Evolutionary conservation across 2,113 vertebrate species (phyloP), one percentile per base, ranked within the genome.

Genomic region (Rafetus swinhoei): DNA sequence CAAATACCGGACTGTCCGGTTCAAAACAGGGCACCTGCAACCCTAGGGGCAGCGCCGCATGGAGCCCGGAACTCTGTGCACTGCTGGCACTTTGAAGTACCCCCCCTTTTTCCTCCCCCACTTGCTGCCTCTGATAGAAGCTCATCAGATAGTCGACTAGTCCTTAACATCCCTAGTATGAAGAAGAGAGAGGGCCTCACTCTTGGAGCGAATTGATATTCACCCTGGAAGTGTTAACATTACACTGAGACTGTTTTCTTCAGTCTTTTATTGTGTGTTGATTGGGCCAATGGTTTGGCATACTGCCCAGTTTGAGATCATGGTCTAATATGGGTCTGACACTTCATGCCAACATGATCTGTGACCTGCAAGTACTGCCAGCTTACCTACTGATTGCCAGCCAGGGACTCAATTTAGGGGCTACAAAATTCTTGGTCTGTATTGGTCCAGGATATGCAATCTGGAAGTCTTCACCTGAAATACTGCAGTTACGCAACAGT

Each of bases 241-340:
- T 60, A 81, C 29, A 29, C 6, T 39, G 9, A 15, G n/a, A 69
- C 53, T 55, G 22, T n/a, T 19, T 16, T 81, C 21, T 1, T 0
- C 21, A 8, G 19, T 29, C 19, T 16, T 92, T 57, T 39, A 50
- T 1, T 1, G 0, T 0, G 1, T 24, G n/a, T 72, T 72, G 16
- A 69, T 62, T 74, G 27, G 57, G 25, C 54, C 74, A 19, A 90
- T 50, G 0, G 1, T 9, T 7, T 90, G 60, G 12, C 69, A 12
- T 24, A 55, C 65, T 79, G 24, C 87, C 65, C 4, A 83, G 39
- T 29, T 11, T 54, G 72, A 79, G n/a, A 57, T 55, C 35, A 39
- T 1, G 2, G 45, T 45, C 74, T 53, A 53, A 62, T 29, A 50
- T 1, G 84, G 82, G 27, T 21, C 1, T 0, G 16, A 77, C 55